Conservation (phyloP, 2,888 invertebrate species). For the Eumerus sabulonum region DNA sequence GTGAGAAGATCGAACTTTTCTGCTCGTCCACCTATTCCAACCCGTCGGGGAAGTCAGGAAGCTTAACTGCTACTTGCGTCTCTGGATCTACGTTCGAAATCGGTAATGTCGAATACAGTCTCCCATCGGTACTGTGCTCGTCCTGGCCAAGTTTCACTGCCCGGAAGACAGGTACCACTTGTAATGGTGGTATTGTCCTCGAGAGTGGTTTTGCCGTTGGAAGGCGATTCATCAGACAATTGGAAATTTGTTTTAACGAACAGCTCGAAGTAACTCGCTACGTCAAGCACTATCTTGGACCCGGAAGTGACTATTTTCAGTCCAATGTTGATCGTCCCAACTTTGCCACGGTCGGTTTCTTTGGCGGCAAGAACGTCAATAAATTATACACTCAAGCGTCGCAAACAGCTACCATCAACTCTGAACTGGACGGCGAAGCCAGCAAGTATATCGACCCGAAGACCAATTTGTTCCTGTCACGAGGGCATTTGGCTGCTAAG, state of each 20-base stretch:
- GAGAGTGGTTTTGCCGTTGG: constrained; percentile 50
- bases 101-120: constrained; percentile 69
- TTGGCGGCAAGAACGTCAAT: constrained; percentile 73
- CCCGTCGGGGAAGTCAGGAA: constrained; percentile 53
- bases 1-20: constrained; percentile 74
- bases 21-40: constrained; percentile 72
- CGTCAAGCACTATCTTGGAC: constrained; percentile 74
- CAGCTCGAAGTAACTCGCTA: constrained; percentile 75
- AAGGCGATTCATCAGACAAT: constrained; percentile 73
- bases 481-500: constrained; percentile 80
- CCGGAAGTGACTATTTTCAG: constrained; percentile 77
- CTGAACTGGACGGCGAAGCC: constrained; percentile 72
- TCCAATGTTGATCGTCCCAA: constrained; percentile 74
- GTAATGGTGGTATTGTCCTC: constrained; percentile 70
- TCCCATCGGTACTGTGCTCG: constrained; percentile 74
- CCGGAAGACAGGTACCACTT: constrained; percentile 72
- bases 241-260: constrained; percentile 78
- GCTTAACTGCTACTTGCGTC: constrained; percentile 71
- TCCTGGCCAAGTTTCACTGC: constrained; percentile 73
- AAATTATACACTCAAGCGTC: constrained; percentile 74
- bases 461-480: constrained; percentile 75
- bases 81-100: constrained; percentile 71
- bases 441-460: constrained; percentile 69
- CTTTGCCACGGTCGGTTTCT: constrained; percentile 74
- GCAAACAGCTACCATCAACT: constrained; percentile 75